A percentile compares a stretch with the other conserved stretches of the same genome.
Conservation (phyloP, 2,113 vertebrate species). For the Pangasianodon hypophthalmus region DNA sequence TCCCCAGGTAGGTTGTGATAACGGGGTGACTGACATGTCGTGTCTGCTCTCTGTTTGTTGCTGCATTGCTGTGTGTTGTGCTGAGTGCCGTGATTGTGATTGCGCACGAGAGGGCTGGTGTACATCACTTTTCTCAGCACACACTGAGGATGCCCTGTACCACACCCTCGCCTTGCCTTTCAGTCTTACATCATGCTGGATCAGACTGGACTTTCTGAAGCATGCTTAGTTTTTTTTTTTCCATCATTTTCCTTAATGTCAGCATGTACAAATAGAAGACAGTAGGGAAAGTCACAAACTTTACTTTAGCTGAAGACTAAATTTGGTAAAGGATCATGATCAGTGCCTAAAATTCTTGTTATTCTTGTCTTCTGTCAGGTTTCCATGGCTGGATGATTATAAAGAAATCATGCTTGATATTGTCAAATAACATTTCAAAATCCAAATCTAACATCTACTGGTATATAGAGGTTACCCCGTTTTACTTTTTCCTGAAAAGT, state of each 20-base stretch:
- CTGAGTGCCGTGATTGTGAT: neutral
- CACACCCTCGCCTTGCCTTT: conserved; percentile 11
- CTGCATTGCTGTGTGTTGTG: neutral
- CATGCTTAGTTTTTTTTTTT: neutral
- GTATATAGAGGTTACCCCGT: neutral
- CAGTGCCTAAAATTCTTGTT: neutral
- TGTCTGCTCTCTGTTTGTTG: neutral
- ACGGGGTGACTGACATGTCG: neutral
- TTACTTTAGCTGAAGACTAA: neutral
- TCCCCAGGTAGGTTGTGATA: conserved; percentile 67
- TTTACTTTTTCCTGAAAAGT: neutral
- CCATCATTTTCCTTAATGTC: neutral
- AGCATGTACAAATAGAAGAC: conserved; percentile 4
- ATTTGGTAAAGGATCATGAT: neutral
- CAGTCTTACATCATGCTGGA: neutral
- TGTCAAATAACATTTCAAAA: neutral
- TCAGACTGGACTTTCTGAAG: neutral
- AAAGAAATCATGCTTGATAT: neutral
- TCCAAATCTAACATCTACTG: neutral
- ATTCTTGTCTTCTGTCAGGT: neutral
- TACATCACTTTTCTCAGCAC: neutral
- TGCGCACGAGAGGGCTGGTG: neutral
- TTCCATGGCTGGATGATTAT: neutral
- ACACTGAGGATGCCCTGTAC: neutral
- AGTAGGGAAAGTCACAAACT: neutral